Evolutionary conservation across 2,113 vertebrate genomes (phyloP), one percentile per base, ranked within the genome.

Genomic region (Sclerurus mexicanus): DNA sequence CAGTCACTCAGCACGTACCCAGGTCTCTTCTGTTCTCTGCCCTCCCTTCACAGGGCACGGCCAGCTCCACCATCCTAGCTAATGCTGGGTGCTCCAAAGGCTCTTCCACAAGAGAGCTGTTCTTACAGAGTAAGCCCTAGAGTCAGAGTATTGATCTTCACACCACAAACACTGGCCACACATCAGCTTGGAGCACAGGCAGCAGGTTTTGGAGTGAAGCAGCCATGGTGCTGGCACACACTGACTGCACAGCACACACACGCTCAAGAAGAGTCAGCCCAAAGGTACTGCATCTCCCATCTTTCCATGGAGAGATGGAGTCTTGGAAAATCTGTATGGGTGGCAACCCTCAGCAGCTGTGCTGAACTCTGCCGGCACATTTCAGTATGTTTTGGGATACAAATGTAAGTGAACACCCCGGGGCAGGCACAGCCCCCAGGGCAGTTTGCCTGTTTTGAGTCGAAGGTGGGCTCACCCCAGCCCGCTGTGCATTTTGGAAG

Each of bases 201-300:
- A 40, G 33, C 21, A 87, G 76, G 23, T 31, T 67, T 35, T 33
- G 17, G n/a, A 73, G 42, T 6, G 27, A 52, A 63, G 35, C 24
- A 59, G 55, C 31, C 76, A 8, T 0, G 2, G n/a, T 55, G 35
- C 24, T 2, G 1, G 52, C 44, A 59, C 58, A 50, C 22, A 10
- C 7, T 0, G 0, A 14, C 35, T 37, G 28, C 18, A 28, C 42
- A 44, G 62, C 20, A 33, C 56, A 10, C 1, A 2, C 31, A 9
- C 15, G 4, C 21, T 7, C 33, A 33, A 37, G 60, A 27, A 1
- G 5, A 9, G 60, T 30, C 40, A 42, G 2, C 21, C 33, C 75
- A 47, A 8, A 60, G 23, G 3, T 25, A 4, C 46, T 10, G 14
- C 16, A 1, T 7, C n/a, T 33, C 53, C 67, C 46, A 14, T 6